Evolutionary conservation across 2,113 vertebrate species (phyloP).

Genomic region (Eurypyga helias): DNA sequence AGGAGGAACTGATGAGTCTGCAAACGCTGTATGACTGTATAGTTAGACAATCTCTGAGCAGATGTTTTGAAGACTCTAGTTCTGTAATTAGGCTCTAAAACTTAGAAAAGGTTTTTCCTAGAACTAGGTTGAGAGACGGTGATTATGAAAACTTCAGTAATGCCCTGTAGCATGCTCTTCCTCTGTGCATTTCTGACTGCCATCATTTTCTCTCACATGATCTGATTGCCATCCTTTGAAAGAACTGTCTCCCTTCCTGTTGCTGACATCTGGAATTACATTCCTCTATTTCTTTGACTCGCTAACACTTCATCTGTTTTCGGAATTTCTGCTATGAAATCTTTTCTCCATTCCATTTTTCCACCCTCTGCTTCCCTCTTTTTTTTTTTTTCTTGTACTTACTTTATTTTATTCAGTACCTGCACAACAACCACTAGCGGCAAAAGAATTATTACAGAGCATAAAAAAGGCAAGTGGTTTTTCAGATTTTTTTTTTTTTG

Average conservation of each 20-base stretch:
- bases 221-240: background rate
- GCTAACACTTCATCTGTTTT: background rate
- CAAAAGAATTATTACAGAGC: background rate
- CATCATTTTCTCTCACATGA: background rate
- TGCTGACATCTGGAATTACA: background rate
- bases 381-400: background rate
- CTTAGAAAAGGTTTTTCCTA: background rate
- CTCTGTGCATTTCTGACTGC: background rate
- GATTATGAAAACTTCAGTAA: background rate
- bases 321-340: background rate
- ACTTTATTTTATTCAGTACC: background rate
- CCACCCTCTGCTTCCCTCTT: background rate
- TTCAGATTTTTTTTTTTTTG: fast-evolving
- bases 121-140: background rate
- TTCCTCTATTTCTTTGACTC: background rate
- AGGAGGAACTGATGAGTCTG: background rate
- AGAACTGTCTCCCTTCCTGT: background rate
- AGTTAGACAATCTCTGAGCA: background rate
- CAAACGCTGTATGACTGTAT: background rate
- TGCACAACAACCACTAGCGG: background rate
- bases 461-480: background rate
- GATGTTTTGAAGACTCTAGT: background rate
- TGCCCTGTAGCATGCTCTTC: background rate
- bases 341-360: background rate
- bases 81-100: background rate